Evolutionary conservation across 2,113 vertebrate species (phyloP).

Genomic region (Leptosomus discolor): DNA sequence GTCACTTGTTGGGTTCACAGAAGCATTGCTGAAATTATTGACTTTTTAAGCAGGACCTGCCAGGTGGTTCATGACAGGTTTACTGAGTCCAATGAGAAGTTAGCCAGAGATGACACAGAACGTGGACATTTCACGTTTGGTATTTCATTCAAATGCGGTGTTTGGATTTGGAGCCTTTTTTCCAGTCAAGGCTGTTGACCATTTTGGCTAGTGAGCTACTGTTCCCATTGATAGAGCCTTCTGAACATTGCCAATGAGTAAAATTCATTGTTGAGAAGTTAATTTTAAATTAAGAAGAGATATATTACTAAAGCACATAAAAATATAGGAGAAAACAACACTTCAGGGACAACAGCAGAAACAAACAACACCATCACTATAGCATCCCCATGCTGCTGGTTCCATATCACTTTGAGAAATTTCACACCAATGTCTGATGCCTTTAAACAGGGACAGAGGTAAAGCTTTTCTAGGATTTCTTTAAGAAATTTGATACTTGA

Average conservation of each 20-base stretch:
- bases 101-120: background rate
- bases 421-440: background rate
- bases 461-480: background rate
- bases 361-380: background rate
- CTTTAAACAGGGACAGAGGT: background rate
- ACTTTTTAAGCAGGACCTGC: background rate
- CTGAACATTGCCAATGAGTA: background rate
- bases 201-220: conserved; percentile 16
- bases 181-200: background rate
- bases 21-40: background rate
- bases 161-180: background rate
- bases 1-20: background rate
- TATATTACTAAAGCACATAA: background rate
- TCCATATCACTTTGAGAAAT: background rate
- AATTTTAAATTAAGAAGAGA: background rate
- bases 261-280: background rate
- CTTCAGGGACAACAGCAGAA: background rate
- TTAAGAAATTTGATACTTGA: background rate
- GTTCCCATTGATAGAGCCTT: background rate
- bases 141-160: background rate
- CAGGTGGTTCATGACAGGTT: background rate
- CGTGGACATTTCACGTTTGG: rapidly evolving
- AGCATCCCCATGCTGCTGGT: background rate
- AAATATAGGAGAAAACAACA: background rate
- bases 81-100: background rate